Base-by-base conservation (phyloP, 2,113 vertebrate genomes). In the Paradoxurus hermaphroditus region DNA sequence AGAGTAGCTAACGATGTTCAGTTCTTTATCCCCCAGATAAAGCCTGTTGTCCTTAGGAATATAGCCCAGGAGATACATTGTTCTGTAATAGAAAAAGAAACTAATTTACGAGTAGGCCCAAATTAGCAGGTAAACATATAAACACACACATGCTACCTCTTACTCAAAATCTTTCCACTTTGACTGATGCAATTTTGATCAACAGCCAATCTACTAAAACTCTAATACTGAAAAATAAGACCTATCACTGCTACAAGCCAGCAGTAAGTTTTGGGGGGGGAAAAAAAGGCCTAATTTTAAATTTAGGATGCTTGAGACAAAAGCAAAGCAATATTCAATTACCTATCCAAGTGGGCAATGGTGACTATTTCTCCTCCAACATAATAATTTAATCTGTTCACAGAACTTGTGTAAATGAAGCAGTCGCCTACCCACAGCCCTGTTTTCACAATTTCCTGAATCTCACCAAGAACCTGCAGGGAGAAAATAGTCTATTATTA, bases 361-460 rank as follows among this genome's bases (percentile, higher is more conserved):
- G 99, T 99, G 97, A 99, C 99, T 75, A 99, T 99, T 98, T 99
- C 99, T 98, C 99, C 99, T 98, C 99, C 99, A 7, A 99, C 99
- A 0, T 99, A 99, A 97, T 99, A 99, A 98, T 99, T 99, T 90
- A 99, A 99, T 97, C 99, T 99, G 99, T 99, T 99, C 94, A 99
- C 99, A 95, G 99, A 99, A 98, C 99, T 99, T 97, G 99, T 99
- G 98, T 99, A 99, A 98, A 99, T 99, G 98, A 99, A 99, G 97
- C 99, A 99, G 97, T 99, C 99, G 1, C 99, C 99, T 0, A 99
- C 99, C 99, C 99, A 99, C 78, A 99, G 98, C 4, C 99, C 99
- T 13, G 99, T 99, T 98, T 99, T 99, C 85, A 99, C 99, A 90
- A 99, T 99, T 98, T 99, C 99, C 98, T 99, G 99, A 97, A 99